Evolutionary conservation across 2,888 invertebrate genomes (phyloP).

Genomic region (Blastobasis lacticolella): DNA sequence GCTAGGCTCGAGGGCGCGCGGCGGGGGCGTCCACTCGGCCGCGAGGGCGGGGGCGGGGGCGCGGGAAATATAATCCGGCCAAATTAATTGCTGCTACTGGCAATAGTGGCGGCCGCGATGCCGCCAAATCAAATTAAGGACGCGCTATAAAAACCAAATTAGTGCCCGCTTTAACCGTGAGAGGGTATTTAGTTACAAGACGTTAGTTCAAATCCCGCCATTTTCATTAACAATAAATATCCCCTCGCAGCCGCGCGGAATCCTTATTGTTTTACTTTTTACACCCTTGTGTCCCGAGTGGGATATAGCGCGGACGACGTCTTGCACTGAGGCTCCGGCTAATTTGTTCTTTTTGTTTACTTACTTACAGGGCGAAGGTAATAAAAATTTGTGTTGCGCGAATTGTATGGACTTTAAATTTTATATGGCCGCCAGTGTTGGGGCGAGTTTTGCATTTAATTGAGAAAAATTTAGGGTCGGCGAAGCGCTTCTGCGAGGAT

Average conservation of each 20-base stretch:
- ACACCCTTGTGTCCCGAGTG: slow-evolving; percentile 70
- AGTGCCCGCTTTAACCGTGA: slow-evolving; percentile 74
- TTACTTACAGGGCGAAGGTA: slow-evolving; percentile 62
- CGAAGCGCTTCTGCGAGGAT: slow-evolving; percentile 68
- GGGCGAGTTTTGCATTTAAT: slow-evolving; percentile 71
- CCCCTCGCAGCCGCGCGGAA: slow-evolving; percentile 66
- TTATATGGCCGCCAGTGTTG: slow-evolving; percentile 63
- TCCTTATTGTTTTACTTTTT: slow-evolving; percentile 75
- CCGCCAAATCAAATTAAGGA: slow-evolving; percentile 76
- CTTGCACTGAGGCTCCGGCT: slow-evolving; percentile 52
- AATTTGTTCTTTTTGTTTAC: slow-evolving; percentile 73
- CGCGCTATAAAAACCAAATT: slow-evolving; percentile 76
- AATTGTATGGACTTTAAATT: slow-evolving; percentile 73
- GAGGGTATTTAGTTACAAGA: slow-evolving; percentile 75
- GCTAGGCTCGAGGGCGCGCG: slow-evolving; percentile 32
- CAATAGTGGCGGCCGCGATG: slow-evolving; percentile 70
- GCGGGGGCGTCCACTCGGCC: slow-evolving; percentile 31
- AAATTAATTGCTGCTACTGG: slow-evolving; percentile 73
- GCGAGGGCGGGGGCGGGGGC: slow-evolving; percentile 28
- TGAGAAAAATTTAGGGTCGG: slow-evolving; percentile 69
- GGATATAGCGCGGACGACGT: slow-evolving; percentile 53
- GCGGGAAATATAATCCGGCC: slow-evolving; percentile 72
- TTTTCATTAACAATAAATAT: slow-evolving; percentile 77
- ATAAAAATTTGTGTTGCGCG: slow-evolving; percentile 74
- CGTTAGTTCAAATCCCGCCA: slow-evolving; percentile 74